Evolutionary conservation across 2,888 invertebrate species (phyloP), one percentile per base, ranked within the genome.

Genomic region (Lepas anatifera): DNA sequence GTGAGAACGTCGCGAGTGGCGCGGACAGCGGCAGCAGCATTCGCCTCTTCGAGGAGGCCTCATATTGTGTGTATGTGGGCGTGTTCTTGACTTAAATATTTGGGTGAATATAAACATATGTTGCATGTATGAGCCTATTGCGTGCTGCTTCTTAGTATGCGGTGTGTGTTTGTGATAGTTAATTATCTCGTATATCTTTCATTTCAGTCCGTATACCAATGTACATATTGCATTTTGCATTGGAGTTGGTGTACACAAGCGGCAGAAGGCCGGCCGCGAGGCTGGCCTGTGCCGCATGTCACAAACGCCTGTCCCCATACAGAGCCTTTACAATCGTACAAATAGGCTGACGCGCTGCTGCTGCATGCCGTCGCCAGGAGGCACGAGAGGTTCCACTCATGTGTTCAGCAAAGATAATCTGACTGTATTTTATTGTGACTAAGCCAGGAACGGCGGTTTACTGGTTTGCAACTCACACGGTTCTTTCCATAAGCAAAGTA

Each of bases 321-420:
- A 52, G 52, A 52, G 52, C 52, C 52, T 52, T 52, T 29, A 29
- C 52, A 52, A 52, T 52, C 52, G 52, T 52, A 52, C 52, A 52
- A 52, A 52, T 52, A 52, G 27, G 29, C 29, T 16, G 52, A 52
- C 48, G 29, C 29, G 13, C 52, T 16, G 52, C 16, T 16, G 27
- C 29, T 52, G 52, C 16, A 27, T 29, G 52, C 29, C 52, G 22
- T 52, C 27, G 27, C 16, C 29, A 52, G 27, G 11, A 22, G 52
- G 52, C 29, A 52, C 52, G 29, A 29, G 22, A 22, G 29, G 52
- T 52, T 29, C 52, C 52, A 52, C 52, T 52, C 52, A 52, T 52
- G 52, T 52, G 52, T 52, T 52, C 52, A 52, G 29, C 29, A 52
- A 11, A 29, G 52, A 52, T 52, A 52, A 52, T 52, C 52, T 52